Evolutionary conservation across 2,888 invertebrate species (phyloP), one percentile per base, ranked within the genome.

Genomic region (Lithophane semibrunnea): DNA sequence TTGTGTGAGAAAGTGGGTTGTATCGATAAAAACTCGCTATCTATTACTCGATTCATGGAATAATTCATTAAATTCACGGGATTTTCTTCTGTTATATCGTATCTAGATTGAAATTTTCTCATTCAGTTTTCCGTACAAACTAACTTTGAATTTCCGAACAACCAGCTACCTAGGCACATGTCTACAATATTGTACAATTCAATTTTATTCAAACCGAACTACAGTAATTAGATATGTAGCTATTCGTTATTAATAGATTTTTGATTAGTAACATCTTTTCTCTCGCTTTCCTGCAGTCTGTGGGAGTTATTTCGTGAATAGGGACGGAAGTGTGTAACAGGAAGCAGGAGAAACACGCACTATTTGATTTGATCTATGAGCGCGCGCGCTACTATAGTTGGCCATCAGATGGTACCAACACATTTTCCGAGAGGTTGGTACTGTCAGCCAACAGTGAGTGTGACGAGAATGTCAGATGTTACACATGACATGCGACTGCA

Each of bases 41-140:
- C 37, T 65, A 24, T 81, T 47, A 54, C 49, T 68, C 44, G 44
- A 78, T 24, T 54, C n/a, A 47, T 65, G 24, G 13, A 63, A 24
- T 24, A 70, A 77, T 49, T 63, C 47, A n/a, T 37, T 42, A 1
- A 49, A n/a, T 10, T 79, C 49, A 42, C 9, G 7, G n/a, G 4
- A 68, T 42, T 61, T 60, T 56, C 52, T 49, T 42, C 13, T n/a
- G 10, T 79, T 66, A 16, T 44, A 10, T 54, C n/a, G 13, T 37
- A 63, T 63, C 24, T 78, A 56, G 9, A 4, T 77, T 16, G 44
- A 37, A 61, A 69, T 21, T 49, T 49, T 29, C 3, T 21, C 21
- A 21, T 24, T 54, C 4, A 61, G n/a, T 68, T 76, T 52, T 42
- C 24, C 21, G 0, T 78, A 42, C 21, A 63, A 5, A 54, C 5